Evolutionary conservation across 2,113 vertebrate genomes (phyloP).

Genomic region (Tachuris rubrigastra): DNA sequence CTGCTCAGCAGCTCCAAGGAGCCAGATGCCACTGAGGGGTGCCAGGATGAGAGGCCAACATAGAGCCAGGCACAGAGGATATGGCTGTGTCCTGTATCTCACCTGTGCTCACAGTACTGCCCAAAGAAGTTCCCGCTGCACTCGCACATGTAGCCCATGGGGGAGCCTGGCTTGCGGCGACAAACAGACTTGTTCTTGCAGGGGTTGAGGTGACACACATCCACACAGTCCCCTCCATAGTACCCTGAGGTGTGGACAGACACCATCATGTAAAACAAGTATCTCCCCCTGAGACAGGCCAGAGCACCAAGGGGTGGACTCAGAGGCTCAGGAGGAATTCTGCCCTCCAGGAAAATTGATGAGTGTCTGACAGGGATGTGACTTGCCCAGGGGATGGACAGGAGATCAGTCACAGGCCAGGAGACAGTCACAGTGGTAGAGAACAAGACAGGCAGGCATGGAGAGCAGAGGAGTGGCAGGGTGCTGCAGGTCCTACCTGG

Average conservation of each 20-base stretch:
- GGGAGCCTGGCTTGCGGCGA: constrained; percentile 83
- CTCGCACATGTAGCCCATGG: constrained; percentile 90
- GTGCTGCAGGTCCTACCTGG: constrained; percentile 77
- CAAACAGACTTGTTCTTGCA: constrained; percentile 94
- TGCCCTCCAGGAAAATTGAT: background rate
- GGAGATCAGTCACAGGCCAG: background rate
- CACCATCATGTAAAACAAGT: background rate
- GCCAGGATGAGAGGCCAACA: background rate
- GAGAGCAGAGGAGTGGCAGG: background rate
- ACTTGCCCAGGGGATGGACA: background rate
- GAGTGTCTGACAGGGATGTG: background rate
- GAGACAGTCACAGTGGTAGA: background rate
- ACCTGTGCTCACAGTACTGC: constrained; percentile 98
- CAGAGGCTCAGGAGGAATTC: background rate
- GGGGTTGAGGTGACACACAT: constrained; percentile 92
- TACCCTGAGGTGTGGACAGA: constrained; percentile 77
- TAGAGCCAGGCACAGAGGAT: background rate
- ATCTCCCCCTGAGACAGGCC: background rate
- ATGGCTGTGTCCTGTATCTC: background rate
- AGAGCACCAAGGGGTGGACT: background rate
- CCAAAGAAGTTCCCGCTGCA: constrained; percentile 90
- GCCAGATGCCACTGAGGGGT: background rate
- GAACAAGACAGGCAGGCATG: background rate
- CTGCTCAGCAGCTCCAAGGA: background rate
- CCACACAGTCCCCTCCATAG: constrained; percentile 88